Conservation (phyloP, 2,113 vertebrate genomes). For the Nesogale talazaci region DNA sequence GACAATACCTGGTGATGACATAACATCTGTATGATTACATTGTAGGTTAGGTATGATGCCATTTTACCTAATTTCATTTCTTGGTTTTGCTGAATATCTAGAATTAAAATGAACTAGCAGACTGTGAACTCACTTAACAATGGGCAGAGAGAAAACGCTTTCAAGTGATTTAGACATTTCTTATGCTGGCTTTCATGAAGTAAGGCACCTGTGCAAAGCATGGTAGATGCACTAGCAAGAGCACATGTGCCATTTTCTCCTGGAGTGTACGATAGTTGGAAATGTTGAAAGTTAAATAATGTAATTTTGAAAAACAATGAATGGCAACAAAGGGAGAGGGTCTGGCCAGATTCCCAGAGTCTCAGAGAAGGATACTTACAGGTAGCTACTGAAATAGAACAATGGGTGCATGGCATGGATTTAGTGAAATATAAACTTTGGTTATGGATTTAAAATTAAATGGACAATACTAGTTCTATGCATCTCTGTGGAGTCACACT, state of each 20-base stretch:
- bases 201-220: background rate
- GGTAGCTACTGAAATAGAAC: background rate
- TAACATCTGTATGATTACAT: background rate
- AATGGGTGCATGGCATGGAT: background rate
- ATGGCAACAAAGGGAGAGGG: background rate
- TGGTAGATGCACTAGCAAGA: background rate
- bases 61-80: background rate
- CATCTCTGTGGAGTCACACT: rapidly evolving
- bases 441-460: background rate
- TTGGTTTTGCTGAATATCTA: background rate
- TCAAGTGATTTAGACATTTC: background rate
- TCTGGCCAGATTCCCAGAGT: background rate
- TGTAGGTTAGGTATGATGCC: background rate
- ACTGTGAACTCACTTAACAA: background rate
- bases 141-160: background rate
- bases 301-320: background rate
- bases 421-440: background rate
- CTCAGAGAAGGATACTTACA: background rate
- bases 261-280: background rate
- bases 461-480: background rate
- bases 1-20: background rate
- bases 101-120: background rate
- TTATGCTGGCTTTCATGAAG: background rate
- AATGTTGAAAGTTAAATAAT: background rate
- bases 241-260: background rate